Conservation (phyloP, 1,140 invertebrate genomes). For the Drosophila asahinai region DNA sequence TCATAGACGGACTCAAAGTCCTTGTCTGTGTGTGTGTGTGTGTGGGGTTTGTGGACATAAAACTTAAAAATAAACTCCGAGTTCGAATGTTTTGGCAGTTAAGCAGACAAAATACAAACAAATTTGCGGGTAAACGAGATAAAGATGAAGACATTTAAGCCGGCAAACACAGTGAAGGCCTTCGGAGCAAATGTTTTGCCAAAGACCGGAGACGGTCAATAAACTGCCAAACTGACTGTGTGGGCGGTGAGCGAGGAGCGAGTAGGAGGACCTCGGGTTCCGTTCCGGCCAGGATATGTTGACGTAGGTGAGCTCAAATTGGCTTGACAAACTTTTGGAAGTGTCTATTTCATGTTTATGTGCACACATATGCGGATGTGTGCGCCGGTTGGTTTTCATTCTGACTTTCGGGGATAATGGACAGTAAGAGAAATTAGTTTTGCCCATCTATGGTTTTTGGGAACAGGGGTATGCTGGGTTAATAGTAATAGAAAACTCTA, state of each 20-base stretch:
- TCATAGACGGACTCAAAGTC: constrained; percentile 3
- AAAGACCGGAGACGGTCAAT: constrained; percentile 50
- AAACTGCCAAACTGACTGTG: constrained; percentile 43
- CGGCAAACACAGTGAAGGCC: constrained; percentile 42
- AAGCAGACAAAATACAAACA: constrained; percentile 53
- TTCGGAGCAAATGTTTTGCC: constrained; percentile 43
- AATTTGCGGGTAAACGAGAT: constrained; percentile 54
- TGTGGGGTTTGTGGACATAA: constrained; percentile 44
- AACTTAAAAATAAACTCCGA: constrained; percentile 60
- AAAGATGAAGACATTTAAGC: constrained; percentile 57
- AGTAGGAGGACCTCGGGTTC: not conserved
- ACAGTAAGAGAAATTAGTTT: constrained; percentile 16
- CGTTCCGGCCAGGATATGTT: constrained; percentile 23
- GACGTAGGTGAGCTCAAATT: constrained; percentile 49
- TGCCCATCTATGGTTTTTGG: not conserved
- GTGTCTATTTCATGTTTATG: constrained; percentile 52
- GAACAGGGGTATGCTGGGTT: not conserved
- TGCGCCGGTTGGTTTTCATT: constrained; percentile 15
- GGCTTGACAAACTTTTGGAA: constrained; percentile 52
- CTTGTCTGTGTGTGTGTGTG: not conserved
- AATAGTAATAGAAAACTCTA: not conserved
- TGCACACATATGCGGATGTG: constrained; percentile 31
- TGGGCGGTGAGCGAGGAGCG: not conserved
- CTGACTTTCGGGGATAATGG: constrained; percentile 35
- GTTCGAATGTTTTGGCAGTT: constrained; percentile 53